phyloP scores from a whole-genome alignment of 2,888 invertebrate species.

The Synergus itoensis region DNA sequence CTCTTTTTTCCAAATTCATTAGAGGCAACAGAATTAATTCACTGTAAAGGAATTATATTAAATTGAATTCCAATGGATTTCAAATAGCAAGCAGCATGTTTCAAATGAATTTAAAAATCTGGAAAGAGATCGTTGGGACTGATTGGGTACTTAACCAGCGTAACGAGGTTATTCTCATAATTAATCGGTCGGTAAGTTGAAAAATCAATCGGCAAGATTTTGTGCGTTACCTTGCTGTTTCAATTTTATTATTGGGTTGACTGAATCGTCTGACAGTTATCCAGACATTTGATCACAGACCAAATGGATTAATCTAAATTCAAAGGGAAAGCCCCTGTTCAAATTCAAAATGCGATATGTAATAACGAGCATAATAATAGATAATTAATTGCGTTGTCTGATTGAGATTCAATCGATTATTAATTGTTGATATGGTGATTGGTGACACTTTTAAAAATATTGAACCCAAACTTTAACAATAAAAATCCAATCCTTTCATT shows the following conservation, averaged over 20 bases:
- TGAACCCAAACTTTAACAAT: neutral
- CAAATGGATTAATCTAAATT: neutral
- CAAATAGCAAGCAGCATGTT: neutral
- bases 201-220: slow-evolving; percentile 15
- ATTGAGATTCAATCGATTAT: neutral
- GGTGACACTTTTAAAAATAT: neutral
- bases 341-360: neutral
- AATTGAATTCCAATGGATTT: neutral
- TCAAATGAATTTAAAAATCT: slow-evolving; percentile 10
- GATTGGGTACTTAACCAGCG: neutral
- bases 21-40: neutral
- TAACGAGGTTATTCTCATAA: slow-evolving; percentile 14
- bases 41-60: neutral
- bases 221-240: neutral
- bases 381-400: neutral
- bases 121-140: slow-evolving; percentile 9
- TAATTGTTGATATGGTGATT: neutral
- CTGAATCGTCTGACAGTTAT: neutral
- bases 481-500: neutral
- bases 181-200: neutral
- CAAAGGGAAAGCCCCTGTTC: neutral
- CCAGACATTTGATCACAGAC: neutral
- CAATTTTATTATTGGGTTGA: neutral
- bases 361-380: neutral
- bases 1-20: neutral